Percentiles rank a stretch among this genome's conserved stretches.
phyloP scores from a whole-genome alignment of 2,113 vertebrate species.

The Notothenia coriiceps region DNA sequence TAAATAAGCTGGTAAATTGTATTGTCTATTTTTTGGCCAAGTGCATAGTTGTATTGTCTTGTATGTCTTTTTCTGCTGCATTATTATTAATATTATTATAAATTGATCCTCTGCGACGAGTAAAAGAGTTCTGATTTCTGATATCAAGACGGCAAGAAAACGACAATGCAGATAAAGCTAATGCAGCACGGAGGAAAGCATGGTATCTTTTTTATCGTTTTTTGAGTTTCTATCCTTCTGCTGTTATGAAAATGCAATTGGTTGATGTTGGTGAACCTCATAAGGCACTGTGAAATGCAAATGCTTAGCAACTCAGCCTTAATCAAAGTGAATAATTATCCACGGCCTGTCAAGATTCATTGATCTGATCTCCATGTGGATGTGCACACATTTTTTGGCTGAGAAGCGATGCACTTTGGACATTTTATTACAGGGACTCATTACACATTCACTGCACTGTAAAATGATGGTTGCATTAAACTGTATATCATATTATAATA shows the following conservation, averaged over 20 bases:
- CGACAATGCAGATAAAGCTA: no score
- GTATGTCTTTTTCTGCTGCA: no score
- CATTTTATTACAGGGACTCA: slow-evolving; percentile 1
- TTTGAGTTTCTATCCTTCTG: slow-evolving; percentile 1
- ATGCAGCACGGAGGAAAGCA: no score
- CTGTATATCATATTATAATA: background rate
- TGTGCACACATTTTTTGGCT: slow-evolving; percentile 13
- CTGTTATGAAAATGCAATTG: slow-evolving; percentile 56
- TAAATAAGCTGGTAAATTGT: background rate
- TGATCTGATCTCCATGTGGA: slow-evolving; percentile 45
- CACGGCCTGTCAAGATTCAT: slow-evolving; percentile 45
- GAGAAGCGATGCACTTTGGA: slow-evolving; percentile 15
- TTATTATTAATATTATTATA: no score
- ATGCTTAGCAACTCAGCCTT: slow-evolving; percentile 43
- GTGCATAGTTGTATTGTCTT: no score
- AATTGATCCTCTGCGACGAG: background rate
- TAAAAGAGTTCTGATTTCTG: no score
- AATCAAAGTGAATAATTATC: slow-evolving; percentile 71
- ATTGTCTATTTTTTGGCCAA: no score
- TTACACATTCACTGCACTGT: slow-evolving; percentile 8
- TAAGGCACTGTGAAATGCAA: slow-evolving; percentile 58
- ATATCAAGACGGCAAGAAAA: no score
- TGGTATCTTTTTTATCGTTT: no score
- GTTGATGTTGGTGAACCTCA: slow-evolving; percentile 40
- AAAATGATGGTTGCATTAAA: background rate